These are phyloP conservation scores for Parnassius apollo DNA, from an alignment of 2,888 invertebrate species.

Conservation along the genomic window DNA sequence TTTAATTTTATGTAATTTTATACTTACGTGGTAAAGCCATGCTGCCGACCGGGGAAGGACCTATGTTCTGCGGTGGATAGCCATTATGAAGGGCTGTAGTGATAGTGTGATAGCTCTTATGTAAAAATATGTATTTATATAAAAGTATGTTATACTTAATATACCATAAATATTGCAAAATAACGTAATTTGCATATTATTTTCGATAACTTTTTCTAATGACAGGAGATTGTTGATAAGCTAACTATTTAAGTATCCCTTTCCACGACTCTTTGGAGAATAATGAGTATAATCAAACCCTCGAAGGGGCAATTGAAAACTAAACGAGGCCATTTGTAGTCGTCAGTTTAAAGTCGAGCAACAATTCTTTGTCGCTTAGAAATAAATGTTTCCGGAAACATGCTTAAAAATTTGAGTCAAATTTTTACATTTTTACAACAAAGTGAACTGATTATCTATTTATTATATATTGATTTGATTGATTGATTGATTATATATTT, in stretches of 20 bases:
- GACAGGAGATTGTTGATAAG: constrained; percentile 14
- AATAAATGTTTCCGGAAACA: constrained; percentile 15
- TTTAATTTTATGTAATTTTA: too few species aligned
- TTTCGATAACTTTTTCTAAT: constrained; percentile 10
- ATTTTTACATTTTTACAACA: too few species aligned
- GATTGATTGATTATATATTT: too few species aligned
- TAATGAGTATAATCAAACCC: constrained; percentile 65
- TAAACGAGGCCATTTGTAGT: constrained; percentile 51
- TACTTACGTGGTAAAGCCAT: too few species aligned
- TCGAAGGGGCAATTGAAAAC: constrained; percentile 53
- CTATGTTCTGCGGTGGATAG: too few species aligned
- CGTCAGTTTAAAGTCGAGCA: constrained; percentile 28
- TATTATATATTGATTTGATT: too few species aligned
- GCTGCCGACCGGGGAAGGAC: too few species aligned
- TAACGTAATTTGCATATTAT: constrained; percentile 1
- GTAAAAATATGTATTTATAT: too few species aligned
- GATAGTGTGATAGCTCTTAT: too few species aligned
- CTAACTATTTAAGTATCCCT: constrained; percentile 43
- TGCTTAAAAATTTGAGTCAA: background rate
- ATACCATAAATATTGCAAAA: background rate
- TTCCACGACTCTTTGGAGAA: constrained; percentile 52
- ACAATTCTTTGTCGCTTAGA: constrained; percentile 10
- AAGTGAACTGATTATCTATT: background rate
- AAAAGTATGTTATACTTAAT: too few species aligned
- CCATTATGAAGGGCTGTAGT: too few species aligned